phyloP scores from a whole-genome alignment of 2,113 vertebrate genomes.

The Lophius piscatorius region DNA sequence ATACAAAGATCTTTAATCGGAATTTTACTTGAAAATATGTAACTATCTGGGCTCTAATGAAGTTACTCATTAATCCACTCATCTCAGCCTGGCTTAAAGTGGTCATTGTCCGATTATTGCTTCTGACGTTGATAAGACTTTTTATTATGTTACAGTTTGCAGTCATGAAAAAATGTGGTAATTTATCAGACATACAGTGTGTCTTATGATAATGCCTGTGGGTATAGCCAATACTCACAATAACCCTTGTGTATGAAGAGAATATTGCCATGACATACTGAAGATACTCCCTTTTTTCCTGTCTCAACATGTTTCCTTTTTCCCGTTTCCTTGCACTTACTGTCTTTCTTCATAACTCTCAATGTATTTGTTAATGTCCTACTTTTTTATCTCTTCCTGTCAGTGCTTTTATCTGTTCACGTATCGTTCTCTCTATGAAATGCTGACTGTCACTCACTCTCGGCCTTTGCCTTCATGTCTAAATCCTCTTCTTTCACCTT shows the following conservation, averaged over 20 bases:
- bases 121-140: slow-evolving; percentile 5
- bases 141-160: slow-evolving; percentile 14
- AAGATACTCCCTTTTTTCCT: neutral
- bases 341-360: neutral
- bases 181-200: neutral
- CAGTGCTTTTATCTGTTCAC: neutral
- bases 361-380: neutral
- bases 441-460: slow-evolving; percentile 10
- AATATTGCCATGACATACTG: slow-evolving; percentile 1
- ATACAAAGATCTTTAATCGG: slow-evolving; percentile 1
- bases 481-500: neutral
- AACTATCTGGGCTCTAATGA: neutral
- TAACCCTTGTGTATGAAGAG: slow-evolving; percentile 14
- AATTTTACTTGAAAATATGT: slow-evolving; percentile 1
- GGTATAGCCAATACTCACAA: slow-evolving; percentile 5
- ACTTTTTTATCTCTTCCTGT: slow-evolving; percentile 23
- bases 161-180: neutral
- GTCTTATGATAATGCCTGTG: neutral
- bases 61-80: neutral
- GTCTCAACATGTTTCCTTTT: slow-evolving; percentile 7
- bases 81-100: neutral
- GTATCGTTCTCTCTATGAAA: neutral
- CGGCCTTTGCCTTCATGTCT: neutral
- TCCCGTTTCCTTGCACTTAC: neutral
- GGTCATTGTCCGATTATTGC: neutral